These are phyloP conservation scores for Enteromius thamalakanensis DNA, from an alignment of 2,797 vertebrate species.

Conservation along the genomic window DNA sequence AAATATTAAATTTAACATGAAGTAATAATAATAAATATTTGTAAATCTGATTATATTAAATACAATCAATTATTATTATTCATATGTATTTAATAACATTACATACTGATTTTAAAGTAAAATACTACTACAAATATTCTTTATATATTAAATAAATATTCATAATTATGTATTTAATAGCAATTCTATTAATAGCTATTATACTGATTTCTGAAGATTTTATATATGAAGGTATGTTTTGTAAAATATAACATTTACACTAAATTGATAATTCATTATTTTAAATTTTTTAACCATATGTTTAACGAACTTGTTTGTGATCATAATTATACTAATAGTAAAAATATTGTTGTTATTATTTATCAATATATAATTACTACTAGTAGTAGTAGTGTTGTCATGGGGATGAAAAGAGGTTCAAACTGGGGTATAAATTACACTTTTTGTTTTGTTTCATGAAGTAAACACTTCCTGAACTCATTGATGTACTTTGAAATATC, in stretches of 20 bases:
- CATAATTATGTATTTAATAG: neutral
- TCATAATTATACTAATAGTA: neutral
- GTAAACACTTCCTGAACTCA: neutral
- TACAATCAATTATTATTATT: too few relatives aligned
- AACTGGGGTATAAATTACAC: neutral
- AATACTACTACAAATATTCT: too few relatives aligned
- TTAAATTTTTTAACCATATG: neutral
- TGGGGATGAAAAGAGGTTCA: neutral
- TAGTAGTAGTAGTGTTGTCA: neutral
- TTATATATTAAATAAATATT: too few relatives aligned
- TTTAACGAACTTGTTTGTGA: neutral
- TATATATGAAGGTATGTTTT: too few relatives aligned
- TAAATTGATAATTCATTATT: neutral
- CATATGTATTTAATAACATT: too few relatives aligned
- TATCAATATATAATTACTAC: neutral
- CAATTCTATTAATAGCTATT: neutral
- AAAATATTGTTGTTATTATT: neutral
- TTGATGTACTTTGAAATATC: slow-evolving; percentile 17
- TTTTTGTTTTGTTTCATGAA: neutral
- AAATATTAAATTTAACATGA: too few relatives aligned
- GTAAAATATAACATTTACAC: neutral
- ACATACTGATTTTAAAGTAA: too few relatives aligned
- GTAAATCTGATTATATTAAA: too few relatives aligned
- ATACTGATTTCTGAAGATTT: too few relatives aligned
- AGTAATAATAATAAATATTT: too few relatives aligned